These are phyloP conservation scores for Carpatolechia fugitivella DNA, from an alignment of 2,888 invertebrate species.

Conservation along the genomic window DNA sequence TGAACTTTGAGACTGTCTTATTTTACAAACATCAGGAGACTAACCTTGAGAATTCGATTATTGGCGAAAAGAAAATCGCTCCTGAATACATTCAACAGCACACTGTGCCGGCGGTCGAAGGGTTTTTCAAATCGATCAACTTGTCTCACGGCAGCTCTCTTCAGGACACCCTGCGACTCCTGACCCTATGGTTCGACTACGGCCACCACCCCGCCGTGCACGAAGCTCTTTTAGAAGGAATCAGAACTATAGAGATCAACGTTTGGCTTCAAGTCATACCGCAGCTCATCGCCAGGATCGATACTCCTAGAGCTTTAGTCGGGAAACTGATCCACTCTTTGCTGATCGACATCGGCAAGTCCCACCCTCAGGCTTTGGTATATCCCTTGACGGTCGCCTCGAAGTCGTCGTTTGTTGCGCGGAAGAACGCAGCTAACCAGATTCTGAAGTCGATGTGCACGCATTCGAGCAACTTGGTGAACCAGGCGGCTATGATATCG, in stretches of 20 bases:
- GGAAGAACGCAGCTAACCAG: constrained; percentile 95
- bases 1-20: constrained; percentile 96
- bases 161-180: constrained; percentile 96
- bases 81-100: constrained; percentile 84
- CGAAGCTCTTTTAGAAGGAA: constrained; percentile 94
- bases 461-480: constrained; percentile 93
- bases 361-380: constrained; percentile 98
- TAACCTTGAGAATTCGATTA: constrained; percentile 37
- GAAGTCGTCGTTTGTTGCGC: constrained; percentile 91
- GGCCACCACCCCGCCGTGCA: constrained; percentile 96
- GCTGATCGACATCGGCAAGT: constrained; percentile 97
- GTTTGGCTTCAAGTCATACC: constrained; percentile 99
- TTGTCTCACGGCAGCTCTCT: constrained; percentile 94
- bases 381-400: constrained; percentile 98
- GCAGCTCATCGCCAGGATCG: constrained; percentile 98
- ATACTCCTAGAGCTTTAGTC: constrained; percentile 93
- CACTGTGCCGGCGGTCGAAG: constrained; percentile 96
- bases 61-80: constrained; percentile 43
- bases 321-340: constrained; percentile 95
- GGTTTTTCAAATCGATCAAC: constrained; percentile 97
- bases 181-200: constrained; percentile 99
- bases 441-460: constrained; percentile 97
- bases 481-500: constrained; percentile 97
- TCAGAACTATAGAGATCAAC: constrained; percentile 95
- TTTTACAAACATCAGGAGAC: constrained; percentile 78